Conservation (phyloP, 2,888 invertebrate genomes). For the Arrhopalites spinosus region DNA sequence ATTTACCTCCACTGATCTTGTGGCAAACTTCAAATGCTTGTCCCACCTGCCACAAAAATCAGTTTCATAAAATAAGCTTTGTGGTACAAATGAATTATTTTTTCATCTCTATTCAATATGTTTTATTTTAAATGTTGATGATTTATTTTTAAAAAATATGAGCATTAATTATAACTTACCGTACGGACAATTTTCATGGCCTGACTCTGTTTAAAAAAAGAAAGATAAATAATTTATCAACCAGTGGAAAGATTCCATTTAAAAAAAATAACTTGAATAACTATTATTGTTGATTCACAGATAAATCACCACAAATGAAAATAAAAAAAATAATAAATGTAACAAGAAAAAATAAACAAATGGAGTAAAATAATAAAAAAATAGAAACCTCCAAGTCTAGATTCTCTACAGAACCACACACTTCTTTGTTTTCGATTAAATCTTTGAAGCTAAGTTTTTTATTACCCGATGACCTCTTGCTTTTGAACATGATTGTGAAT, state of each 20-base stretch:
- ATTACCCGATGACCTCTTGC: slow-evolving; percentile 15
- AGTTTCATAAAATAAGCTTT: too few relatives aligned
- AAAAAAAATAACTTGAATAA: neutral
- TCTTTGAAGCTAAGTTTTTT: slow-evolving; percentile 36
- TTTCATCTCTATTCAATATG: too few relatives aligned
- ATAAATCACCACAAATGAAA: neutral
- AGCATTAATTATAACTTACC: too few relatives aligned
- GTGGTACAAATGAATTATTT: too few relatives aligned
- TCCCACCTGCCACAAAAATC: too few relatives aligned
- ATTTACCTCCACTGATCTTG: slow-evolving; percentile 78
- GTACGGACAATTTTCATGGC: slow-evolving; percentile 98
- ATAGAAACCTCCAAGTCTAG: slow-evolving; percentile 62
- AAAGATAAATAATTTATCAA: slow-evolving; percentile 9
- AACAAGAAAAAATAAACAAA: slow-evolving; percentile 6
- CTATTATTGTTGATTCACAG: neutral
- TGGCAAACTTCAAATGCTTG: slow-evolving; percentile 99
- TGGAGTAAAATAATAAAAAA: neutral
- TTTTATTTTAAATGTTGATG: too few relatives aligned
- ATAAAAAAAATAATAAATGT: neutral
- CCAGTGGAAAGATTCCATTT: neutral
- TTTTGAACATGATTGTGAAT: neutral
- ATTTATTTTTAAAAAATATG: too few relatives aligned
- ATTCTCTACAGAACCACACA: slow-evolving; percentile 64
- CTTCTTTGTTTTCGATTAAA: slow-evolving; percentile 30
- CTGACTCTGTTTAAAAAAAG: slow-evolving; percentile 78